phyloP scores from a whole-genome alignment of 2,888 invertebrate species.

The Latrodectus hesperus region DNA sequence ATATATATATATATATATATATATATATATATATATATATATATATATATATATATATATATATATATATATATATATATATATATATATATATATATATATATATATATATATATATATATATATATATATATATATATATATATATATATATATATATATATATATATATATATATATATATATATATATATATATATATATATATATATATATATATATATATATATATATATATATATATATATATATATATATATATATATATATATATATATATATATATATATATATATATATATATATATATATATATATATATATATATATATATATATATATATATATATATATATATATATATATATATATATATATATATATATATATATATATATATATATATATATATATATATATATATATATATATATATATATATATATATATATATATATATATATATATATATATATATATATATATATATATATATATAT shows the following conservation, averaged over 20 bases:
- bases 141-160: conserved; percentile 3
- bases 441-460: neutral
- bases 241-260: conserved; percentile 6
- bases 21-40: conserved; percentile 6
- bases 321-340: neutral
- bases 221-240: neutral
- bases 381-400: neutral
- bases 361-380: neutral
- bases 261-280: neutral
- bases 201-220: neutral
- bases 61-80: neutral
- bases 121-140: neutral
- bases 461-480: conserved; percentile 3
- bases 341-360: conserved; percentile 6
- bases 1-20: neutral
- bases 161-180: neutral
- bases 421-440: neutral
- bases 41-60: neutral
- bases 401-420: conserved; percentile 6
- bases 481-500: neutral
- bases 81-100: conserved; percentile 6
- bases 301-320: conserved; percentile 3
- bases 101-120: neutral
- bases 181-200: conserved; percentile 6
- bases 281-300: neutral